phyloP scores from a whole-genome alignment of 30 jellyfish, hydroid and myxozoan species.

The Mastigias papua region DNA sequence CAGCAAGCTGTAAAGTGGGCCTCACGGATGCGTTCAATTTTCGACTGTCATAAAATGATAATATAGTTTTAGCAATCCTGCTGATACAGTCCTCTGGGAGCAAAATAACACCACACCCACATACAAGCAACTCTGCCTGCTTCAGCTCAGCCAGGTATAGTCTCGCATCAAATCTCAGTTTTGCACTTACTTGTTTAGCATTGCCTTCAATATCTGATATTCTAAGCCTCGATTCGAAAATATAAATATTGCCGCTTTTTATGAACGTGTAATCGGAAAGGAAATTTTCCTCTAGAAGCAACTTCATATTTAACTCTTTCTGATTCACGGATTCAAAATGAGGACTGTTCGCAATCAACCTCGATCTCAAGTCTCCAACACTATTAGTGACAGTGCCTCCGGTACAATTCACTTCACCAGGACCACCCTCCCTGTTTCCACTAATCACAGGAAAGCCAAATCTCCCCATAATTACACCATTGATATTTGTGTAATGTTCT shows the following conservation, averaged over 20 bases:
- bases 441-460: background rate
- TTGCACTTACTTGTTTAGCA: background rate
- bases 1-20: background rate
- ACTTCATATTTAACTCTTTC: background rate
- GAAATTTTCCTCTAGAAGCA: background rate
- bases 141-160: slow-evolving; percentile 1
- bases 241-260: background rate
- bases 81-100: background rate
- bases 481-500: background rate
- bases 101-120: background rate
- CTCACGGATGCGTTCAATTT: background rate
- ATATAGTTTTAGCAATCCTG: background rate
- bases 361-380: background rate
- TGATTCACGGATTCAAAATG: background rate
- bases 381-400: background rate
- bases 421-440: background rate
- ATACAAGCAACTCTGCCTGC: background rate
- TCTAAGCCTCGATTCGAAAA: background rate
- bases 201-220: background rate
- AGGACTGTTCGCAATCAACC: background rate
- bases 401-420: background rate
- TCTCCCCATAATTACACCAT: background rate
- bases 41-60: background rate
- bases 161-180: background rate
- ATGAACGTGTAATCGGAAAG: background rate